Evolutionary conservation across 2,888 invertebrate genomes (phyloP).

Genomic region (Kryphioiulus occultus): DNA sequence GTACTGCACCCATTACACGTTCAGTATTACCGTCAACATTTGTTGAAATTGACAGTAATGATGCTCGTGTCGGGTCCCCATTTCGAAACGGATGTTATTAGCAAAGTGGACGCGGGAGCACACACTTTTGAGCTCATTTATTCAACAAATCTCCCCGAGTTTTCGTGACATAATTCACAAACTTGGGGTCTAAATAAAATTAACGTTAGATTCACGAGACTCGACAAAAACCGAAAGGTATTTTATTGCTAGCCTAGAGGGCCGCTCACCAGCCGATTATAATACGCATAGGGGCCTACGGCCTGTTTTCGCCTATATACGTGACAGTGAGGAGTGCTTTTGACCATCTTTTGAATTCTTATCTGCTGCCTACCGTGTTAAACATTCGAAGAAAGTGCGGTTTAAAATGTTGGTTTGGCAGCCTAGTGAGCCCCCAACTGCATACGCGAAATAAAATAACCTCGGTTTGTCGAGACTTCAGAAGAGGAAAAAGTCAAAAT

Average conservation of each 20-base stretch:
- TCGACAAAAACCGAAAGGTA: neutral
- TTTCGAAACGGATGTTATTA: too few relatives aligned
- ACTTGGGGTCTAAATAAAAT: neutral
- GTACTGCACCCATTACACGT: too few relatives aligned
- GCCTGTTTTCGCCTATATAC: too few relatives aligned
- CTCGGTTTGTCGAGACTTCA: neutral
- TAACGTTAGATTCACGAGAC: neutral
- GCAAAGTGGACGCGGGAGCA: too few relatives aligned
- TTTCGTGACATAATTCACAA: neutral
- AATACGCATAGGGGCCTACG: too few relatives aligned
- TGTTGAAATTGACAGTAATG: too few relatives aligned
- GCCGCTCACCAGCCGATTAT: neutral
- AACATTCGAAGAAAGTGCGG: neutral
- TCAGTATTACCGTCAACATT: too few relatives aligned
- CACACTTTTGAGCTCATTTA: conserved; percentile 6
- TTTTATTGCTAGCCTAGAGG: neutral
- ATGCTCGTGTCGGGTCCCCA: too few relatives aligned
- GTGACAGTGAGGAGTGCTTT: too few relatives aligned
- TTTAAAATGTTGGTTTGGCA: neutral
- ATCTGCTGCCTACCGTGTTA: too few relatives aligned
- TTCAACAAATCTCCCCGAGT: neutral
- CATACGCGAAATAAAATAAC: neutral
- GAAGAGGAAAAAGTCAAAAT: neutral
- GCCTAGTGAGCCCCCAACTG: neutral
- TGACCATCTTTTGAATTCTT: too few relatives aligned